Evolutionary conservation across 1,140 invertebrate genomes (phyloP), one percentile per base, ranked within the genome.

Genomic region (Aphaenogaster rudis): DNA sequence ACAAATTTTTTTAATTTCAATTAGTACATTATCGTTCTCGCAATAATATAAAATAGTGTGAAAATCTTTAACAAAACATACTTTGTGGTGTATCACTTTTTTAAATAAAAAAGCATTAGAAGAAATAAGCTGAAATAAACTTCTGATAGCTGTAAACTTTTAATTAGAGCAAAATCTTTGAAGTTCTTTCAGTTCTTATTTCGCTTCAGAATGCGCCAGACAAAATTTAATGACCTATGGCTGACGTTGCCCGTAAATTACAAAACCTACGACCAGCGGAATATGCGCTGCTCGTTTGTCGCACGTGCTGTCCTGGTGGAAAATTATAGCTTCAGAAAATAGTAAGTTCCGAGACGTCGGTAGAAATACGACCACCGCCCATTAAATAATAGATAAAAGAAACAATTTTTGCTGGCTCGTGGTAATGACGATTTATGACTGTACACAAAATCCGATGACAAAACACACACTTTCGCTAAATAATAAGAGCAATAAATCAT

Each of bases 161-260:
- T 69, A 81, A 81, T 84, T 82, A 82, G 21, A 59, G 21, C 3
- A 54, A 48, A 74, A 74, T 48, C 67, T 74, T 84, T 84, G 11
- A 82, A 72, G 54, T 84, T 48, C 17, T 59, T 13, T 8, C 6
- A 36, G 54, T 84, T 84, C 42, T 84, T 74, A 84, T 84, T 64
- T 61, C 33, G 80, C 28, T 36, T 28, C 54, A 61, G 42, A 61
- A 50, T 74, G 21, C 42, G 69, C 69, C 39, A 74, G 72, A 86
- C 59, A 21, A 71, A 87, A 87, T 87, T 84, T 69, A 84, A 87
- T 63, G 86, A 82, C 69, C 72, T 87, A 84, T 80, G 79, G 79
- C 39, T 57, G 79, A 71, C 45, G 36, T 50, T 13, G 79, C 45
- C 52, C 79, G 69, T 87, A 87, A 87, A 87, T 82, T 84, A 87